Evolutionary conservation across 1,140 invertebrate genomes (phyloP), one percentile per base, ranked within the genome.

Genomic region (Meteorus sp.): DNA sequence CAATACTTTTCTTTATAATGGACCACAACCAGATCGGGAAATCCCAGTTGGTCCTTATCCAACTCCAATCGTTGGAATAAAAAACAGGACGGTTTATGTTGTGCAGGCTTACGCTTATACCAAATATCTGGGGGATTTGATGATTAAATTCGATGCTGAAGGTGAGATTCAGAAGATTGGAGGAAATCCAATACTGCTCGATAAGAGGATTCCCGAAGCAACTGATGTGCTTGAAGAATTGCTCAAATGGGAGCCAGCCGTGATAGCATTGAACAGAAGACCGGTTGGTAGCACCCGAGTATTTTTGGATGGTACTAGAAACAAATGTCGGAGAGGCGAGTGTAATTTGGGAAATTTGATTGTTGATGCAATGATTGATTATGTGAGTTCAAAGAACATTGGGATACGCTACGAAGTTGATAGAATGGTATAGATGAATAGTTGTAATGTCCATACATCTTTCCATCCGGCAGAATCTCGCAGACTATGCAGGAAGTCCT

Each of bases 31-130:
- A 0, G 86, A 89, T 64, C 65, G 70, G 0, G 92, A 95, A 66
- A 70, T 77, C 20, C 82, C 87, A 0, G 82, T 86, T 54, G 92
- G 87, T 1, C 75, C 84, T 0, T 97, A 96, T 80, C 94, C 94
- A 0, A 88, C 84, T 0, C 71, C 89, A 25, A 83, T 95, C 0
- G 81, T 77, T 1, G 90, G 94, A 73, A 27, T 71, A 0, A 87
- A 81, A 45, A 89, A 90, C 0, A 86, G 86, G 68, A 82, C 83
- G 56, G 90, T 90, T 1, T 89, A 92, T 0, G 92, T 94, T 1
- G 93, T 96, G 0, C 94, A 97, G 77, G 93, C 93, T 2, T 96
- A 90, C 68, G 91, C 92, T 0, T 94, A 90, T 70, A 95, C 93
- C 0, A 96, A 97, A 79, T 97, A 97, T 74, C 76, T 97, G 20